Conservation (phyloP, 2,797 vertebrate species). For the Lophius americanus region DNA sequence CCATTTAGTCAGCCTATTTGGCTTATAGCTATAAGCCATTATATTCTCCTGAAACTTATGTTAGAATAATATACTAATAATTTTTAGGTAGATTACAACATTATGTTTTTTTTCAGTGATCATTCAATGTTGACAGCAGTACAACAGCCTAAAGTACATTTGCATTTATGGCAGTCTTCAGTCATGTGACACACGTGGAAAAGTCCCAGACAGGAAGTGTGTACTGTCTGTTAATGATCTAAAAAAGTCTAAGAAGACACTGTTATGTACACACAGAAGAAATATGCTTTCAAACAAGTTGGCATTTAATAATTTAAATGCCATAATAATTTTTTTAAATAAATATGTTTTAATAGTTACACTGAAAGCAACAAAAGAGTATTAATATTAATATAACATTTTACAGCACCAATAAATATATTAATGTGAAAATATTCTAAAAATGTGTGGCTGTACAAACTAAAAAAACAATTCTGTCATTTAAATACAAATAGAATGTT, state of each 20-base stretch:
- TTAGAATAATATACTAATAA: too few species aligned
- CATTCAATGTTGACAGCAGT: too few species aligned
- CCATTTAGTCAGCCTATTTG: too few species aligned
- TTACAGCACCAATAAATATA: slow-evolving; percentile 83
- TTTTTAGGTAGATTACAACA: too few species aligned
- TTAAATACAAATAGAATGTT: slow-evolving; percentile 75
- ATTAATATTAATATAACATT: slow-evolving; percentile 84
- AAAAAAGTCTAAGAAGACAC: not conserved
- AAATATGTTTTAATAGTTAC: slow-evolving; percentile 93
- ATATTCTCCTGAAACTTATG: too few species aligned
- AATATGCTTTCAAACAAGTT: slow-evolving; percentile 15
- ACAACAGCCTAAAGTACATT: too few species aligned
- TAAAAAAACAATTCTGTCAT: slow-evolving; percentile 46
- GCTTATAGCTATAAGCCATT: too few species aligned
- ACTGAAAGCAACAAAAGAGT: slow-evolving; percentile 84
- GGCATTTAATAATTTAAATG: slow-evolving; percentile 21
- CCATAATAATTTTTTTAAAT: too few species aligned
- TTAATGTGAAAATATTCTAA: slow-evolving; percentile 83
- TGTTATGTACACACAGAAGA: slow-evolving; percentile 2
- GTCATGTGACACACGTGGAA: too few species aligned
- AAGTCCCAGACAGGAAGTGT: too few species aligned
- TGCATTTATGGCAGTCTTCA: too few species aligned
- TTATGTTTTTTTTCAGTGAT: too few species aligned
- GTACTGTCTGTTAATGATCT: slow-evolving; percentile 1
- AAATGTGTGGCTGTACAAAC: slow-evolving; percentile 73